Evolutionary conservation across 2,797 vertebrate species (phyloP), one percentile per base, ranked within the genome.

Genomic region (Miichthys miiuy): DNA sequence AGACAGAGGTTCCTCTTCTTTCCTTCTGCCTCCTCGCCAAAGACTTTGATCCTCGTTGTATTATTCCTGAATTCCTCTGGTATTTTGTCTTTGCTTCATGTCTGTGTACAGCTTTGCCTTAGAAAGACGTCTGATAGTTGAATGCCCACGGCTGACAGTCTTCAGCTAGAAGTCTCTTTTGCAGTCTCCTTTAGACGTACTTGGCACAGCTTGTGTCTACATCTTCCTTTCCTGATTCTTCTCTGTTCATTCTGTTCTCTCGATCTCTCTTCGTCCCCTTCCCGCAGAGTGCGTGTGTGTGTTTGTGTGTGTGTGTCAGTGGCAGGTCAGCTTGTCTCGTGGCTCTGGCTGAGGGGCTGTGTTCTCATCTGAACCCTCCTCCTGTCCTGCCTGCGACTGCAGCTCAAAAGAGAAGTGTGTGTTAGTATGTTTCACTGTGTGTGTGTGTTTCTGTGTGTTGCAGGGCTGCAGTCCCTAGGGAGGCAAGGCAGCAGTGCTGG

Each of bases 401-500:
- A 30, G 79, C 84, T 83, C 74, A 82, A 85, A 86, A 61, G 81
- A 89, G 90, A 91, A 92, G 85, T 87, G 77, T 72, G 81, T 69
- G 73, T 73, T 76, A 77, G 72, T 79, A 71, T 79, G 81, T 80
- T 65, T 72, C 68, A 75, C 71, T 75, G 63, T 78, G 81, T 75
- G 69, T 61, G 79, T 58, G 72, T 63, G 75, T 82, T 71, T 66
- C 27, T 80, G 77, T 13, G 20, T 82, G 80, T 75, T 89, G 84
- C 81, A 79, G 85, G 46, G 81, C 91, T 85, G 91, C 88, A 82
- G 91, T 44, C 87, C 88, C 88, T 84, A 75, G 94, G 94, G 92
- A 94, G 92, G 92, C 94, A 88, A 83, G 87, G 93, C 94, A 94
- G 82, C 83, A 91, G 92, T 93, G 93, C 91, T 77, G 73, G 87